Evolutionary conservation across 2,797 vertebrate species (phyloP).

Genomic region (Lithobates sylvaticus): DNA sequence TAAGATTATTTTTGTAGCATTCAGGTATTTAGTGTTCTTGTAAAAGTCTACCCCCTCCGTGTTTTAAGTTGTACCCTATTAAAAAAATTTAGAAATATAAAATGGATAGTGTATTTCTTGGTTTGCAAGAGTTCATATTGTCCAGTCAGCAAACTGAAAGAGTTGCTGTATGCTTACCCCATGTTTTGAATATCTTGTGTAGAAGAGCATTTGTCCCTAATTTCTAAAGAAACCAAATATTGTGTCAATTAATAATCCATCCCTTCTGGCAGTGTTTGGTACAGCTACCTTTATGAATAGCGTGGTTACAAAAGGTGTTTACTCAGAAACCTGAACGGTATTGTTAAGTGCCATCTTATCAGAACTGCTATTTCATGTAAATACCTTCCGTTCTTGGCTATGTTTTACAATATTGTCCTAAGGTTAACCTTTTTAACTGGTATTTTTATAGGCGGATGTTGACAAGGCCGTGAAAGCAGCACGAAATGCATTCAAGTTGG

Average conservation of each 20-base stretch:
- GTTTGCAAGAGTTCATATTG: too few relatives aligned
- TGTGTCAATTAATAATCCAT: too few relatives aligned
- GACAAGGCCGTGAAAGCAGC: constrained; percentile 91
- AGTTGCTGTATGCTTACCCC: too few relatives aligned
- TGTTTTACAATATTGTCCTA: background rate
- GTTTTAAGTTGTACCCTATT: too few relatives aligned
- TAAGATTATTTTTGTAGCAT: too few relatives aligned
- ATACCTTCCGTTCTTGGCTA: background rate
- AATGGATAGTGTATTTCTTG: too few relatives aligned
- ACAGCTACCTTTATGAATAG: background rate
- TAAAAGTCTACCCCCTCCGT: too few relatives aligned
- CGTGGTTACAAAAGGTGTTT: background rate
- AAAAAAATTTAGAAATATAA: too few relatives aligned
- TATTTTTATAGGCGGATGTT: constrained; percentile 84
- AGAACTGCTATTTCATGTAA: background rate
- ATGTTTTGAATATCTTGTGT: too few relatives aligned
- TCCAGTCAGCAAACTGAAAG: too few relatives aligned
- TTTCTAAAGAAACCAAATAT: background rate
- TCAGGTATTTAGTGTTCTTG: too few relatives aligned
- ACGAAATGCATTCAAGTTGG: constrained; percentile 85
- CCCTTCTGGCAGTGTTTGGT: background rate
- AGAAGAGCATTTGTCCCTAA: background rate
- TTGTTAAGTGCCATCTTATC: background rate
- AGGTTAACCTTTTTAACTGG: background rate
- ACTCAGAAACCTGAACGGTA: background rate